phyloP scores from a whole-genome alignment of 2,797 vertebrate genomes.

The Rhyacichthys aspro region DNA sequence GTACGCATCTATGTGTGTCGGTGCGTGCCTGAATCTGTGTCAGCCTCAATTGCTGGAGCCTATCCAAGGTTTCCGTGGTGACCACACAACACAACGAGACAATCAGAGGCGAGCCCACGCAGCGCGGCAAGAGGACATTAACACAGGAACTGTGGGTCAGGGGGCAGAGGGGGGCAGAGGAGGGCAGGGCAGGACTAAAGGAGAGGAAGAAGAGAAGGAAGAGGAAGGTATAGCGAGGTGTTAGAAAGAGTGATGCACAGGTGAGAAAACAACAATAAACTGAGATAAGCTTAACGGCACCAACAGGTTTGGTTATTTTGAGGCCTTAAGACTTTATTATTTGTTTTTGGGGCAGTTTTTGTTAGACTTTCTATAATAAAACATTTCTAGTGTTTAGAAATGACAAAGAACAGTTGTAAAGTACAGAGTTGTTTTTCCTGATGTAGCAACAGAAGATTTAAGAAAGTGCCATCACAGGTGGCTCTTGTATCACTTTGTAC shows the following conservation, averaged over 20 bases:
- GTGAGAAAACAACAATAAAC: slow-evolving; percentile 70
- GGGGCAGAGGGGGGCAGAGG: slow-evolving; percentile 74
- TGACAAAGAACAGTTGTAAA: background rate
- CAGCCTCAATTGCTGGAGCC: slow-evolving; percentile 84
- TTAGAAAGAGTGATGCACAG: slow-evolving; percentile 16
- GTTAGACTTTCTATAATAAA: no score
- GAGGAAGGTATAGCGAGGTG: slow-evolving; percentile 57
- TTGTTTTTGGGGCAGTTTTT: no score
- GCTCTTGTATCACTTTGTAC: background rate
- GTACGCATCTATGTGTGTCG: slow-evolving; percentile 25
- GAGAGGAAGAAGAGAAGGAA: slow-evolving; percentile 49
- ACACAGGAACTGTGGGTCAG: slow-evolving; percentile 81
- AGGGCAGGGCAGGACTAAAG: slow-evolving; percentile 60
- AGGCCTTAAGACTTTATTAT: no score
- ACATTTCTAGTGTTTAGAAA: no score
- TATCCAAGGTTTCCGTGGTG: slow-evolving; percentile 88
- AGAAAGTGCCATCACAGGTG: no score
- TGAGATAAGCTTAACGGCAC: slow-evolving; percentile 59
- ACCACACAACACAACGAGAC: slow-evolving; percentile 87
- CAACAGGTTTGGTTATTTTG: slow-evolving; percentile 28
- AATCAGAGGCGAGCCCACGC: slow-evolving; percentile 87
- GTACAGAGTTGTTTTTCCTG: background rate
- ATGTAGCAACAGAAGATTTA: no score
- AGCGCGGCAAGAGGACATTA: slow-evolving; percentile 84
- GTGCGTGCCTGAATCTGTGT: slow-evolving; percentile 78